phyloP scores from a whole-genome alignment of 1,140 invertebrate species.

The Sitophilus oryzae region DNA sequence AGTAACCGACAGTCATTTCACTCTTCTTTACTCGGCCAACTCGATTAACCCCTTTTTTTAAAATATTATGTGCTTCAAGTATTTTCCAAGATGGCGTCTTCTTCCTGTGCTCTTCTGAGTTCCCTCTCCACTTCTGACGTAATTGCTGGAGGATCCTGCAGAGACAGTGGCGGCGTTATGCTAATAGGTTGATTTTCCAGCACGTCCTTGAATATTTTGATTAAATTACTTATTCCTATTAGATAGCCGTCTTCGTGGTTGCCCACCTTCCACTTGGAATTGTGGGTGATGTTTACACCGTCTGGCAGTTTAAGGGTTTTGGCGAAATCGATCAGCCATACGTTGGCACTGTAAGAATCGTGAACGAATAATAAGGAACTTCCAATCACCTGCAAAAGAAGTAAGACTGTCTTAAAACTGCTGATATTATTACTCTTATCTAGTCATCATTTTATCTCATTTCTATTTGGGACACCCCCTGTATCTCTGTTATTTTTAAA shows the following conservation, averaged over 20 bases:
- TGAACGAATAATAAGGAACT: slow-evolving; percentile 95
- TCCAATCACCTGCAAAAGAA: slow-evolving; percentile 76
- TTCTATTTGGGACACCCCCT: too few species aligned
- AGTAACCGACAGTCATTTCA: neutral
- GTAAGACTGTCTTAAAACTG: too few species aligned
- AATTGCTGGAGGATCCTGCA: slow-evolving; percentile 31
- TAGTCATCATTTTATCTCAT: too few species aligned
- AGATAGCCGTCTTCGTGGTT: slow-evolving; percentile 98
- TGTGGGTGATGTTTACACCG: slow-evolving; percentile 70
- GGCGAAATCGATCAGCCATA: slow-evolving; percentile 99
- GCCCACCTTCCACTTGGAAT: slow-evolving; percentile 85
- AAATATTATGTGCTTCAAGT: neutral
- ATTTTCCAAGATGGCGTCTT: neutral
- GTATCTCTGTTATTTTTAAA: too few species aligned
- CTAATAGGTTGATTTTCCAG: slow-evolving; percentile 40
- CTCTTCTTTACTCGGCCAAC: neutral
- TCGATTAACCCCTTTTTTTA: neutral
- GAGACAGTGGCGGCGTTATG: slow-evolving; percentile 35
- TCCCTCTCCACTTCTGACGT: slow-evolving; percentile 5
- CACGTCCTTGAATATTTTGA: slow-evolving; percentile 72
- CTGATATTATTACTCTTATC: too few species aligned
- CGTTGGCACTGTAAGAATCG: slow-evolving; percentile 76
- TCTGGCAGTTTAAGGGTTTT: slow-evolving; percentile 83
- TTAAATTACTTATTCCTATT: slow-evolving; percentile 89
- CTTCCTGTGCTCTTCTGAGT: neutral